A percentile compares a stretch with the other conserved stretches of the same genome.
phyloP scores from a whole-genome alignment of 2,888 invertebrate genomes.

The Tinea trinotella region DNA sequence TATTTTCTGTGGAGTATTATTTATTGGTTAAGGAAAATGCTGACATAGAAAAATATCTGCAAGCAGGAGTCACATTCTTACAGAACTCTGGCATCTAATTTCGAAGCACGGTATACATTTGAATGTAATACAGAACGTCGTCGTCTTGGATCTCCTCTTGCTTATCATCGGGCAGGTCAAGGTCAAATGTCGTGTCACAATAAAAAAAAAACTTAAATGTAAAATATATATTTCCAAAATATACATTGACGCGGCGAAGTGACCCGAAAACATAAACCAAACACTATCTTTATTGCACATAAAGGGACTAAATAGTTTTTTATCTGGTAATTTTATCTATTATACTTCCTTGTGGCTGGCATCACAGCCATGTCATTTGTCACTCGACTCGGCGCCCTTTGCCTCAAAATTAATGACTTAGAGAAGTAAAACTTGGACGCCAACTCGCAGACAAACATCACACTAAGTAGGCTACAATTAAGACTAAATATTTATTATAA shows the following conservation, averaged over 20 bases:
- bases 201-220: neutral
- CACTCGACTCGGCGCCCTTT: constrained; percentile 34
- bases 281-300: constrained; percentile 42
- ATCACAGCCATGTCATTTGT: constrained; percentile 40
- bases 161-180: too few species aligned
- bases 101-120: too few species aligned
- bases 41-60: too few species aligned
- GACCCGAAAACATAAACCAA: constrained; percentile 25
- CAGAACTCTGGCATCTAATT: too few species aligned
- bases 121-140: too few species aligned
- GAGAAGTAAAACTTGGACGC: neutral
- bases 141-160: too few species aligned
- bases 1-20: too few species aligned
- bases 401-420: constrained; percentile 33
- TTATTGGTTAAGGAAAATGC: too few species aligned
- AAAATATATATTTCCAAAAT: neutral
- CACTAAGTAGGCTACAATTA: neutral
- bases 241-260: too few species aligned
- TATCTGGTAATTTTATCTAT: constrained; percentile 30
- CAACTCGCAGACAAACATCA: neutral
- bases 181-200: neutral
- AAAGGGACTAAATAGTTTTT: constrained; percentile 50
- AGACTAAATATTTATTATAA: too few species aligned
- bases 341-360: constrained; percentile 12
- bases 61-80: too few species aligned